Evolutionary conservation across 2,113 vertebrate species (phyloP).

Genomic region (Dasyurus viverrinus): DNA sequence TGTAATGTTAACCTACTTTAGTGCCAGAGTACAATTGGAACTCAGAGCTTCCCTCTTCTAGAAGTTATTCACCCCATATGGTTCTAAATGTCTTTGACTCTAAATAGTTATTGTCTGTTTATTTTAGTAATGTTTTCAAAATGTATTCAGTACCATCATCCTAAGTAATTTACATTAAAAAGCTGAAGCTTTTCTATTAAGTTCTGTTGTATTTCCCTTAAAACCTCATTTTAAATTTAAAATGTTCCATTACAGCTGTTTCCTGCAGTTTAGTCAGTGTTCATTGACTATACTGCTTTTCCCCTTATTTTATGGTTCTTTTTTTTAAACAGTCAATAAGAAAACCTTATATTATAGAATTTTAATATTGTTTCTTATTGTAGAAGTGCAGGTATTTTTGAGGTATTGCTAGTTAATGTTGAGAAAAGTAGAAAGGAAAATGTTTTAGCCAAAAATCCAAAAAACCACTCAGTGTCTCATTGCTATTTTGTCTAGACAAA

Average conservation of each 20-base stretch:
- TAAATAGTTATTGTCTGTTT: constrained; percentile 31
- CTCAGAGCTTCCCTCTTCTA: not conserved
- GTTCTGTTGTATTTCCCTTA: constrained; percentile 50
- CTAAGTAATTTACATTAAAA: constrained; percentile 57
- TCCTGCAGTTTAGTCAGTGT: constrained; percentile 43
- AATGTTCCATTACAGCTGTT: constrained; percentile 39
- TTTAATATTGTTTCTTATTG: constrained; percentile 50
- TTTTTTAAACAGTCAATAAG: constrained; percentile 40
- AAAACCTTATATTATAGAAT: constrained; percentile 41
- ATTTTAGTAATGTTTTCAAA: constrained; percentile 47
- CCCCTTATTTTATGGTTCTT: constrained; percentile 42
- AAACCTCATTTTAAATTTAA: constrained; percentile 57
- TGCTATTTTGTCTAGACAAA: not conserved
- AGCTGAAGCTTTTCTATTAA: constrained; percentile 56
- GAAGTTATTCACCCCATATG: not conserved
- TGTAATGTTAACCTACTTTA: not conserved
- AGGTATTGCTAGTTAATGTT: constrained; percentile 29
- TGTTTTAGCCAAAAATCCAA: constrained; percentile 8
- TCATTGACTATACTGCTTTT: constrained; percentile 45
- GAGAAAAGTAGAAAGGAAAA: constrained; percentile 18
- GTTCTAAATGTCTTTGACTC: not conserved
- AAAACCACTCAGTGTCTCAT: not conserved
- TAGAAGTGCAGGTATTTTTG: constrained; percentile 30
- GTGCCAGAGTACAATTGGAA: not conserved
- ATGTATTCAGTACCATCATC: constrained; percentile 40